A percentile compares a stretch with the other conserved stretches of the same genome.
Conservation (phyloP, 2,113 vertebrate genomes). For the Sciurus niger region DNA sequence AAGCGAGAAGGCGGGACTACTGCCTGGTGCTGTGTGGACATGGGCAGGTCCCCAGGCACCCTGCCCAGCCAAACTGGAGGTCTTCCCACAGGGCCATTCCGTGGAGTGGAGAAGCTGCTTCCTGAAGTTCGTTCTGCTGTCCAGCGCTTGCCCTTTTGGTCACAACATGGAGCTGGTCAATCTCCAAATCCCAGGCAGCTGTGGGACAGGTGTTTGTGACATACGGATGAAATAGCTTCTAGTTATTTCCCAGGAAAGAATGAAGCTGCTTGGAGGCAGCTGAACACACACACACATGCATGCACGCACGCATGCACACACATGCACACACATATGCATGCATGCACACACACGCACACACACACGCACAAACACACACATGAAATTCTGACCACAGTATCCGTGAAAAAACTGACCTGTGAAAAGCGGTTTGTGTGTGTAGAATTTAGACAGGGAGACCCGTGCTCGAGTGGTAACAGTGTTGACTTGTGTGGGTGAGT, state of each 20-base stretch:
- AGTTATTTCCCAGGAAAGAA: not conserved
- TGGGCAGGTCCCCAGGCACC: not conserved
- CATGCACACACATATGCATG: not conserved
- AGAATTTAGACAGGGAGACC: not conserved
- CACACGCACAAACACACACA: not conserved
- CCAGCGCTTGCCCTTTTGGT: not conserved
- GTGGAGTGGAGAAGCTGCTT: not conserved
- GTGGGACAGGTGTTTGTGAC: not conserved
- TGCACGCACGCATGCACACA: too few relatives aligned
- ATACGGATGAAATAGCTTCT: not conserved
- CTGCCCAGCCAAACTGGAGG: not conserved
- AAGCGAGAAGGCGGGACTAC: not conserved
- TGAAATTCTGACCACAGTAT: not conserved
- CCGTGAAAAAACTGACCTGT: not conserved
- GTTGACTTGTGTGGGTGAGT: not conserved
- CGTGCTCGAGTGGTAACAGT: not conserved
- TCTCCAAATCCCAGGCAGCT: not conserved
- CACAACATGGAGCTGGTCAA: not conserved
- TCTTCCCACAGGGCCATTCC: not conserved
- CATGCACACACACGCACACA: too few relatives aligned
- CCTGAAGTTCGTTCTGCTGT: not conserved
- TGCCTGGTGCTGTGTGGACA: not conserved
- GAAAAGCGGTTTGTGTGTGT: not conserved
- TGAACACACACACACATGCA: not conserved
- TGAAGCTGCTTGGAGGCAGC: not conserved